Conservation (phyloP, 2,888 invertebrate genomes). For the Drosophila leonis region DNA sequence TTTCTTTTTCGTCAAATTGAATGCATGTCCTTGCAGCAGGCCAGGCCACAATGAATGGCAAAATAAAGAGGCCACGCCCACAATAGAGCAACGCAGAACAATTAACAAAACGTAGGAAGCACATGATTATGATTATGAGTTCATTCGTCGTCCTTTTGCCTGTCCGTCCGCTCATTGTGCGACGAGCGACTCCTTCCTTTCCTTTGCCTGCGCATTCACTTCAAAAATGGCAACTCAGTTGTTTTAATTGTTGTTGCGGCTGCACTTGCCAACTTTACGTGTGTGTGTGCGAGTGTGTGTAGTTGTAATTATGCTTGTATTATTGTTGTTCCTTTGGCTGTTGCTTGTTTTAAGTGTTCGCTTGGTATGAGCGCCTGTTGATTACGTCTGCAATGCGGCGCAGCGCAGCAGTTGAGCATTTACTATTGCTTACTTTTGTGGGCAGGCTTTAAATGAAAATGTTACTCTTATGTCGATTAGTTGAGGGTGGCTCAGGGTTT, state of each 20-base stretch:
- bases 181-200: conserved; percentile 36
- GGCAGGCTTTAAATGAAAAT: conserved; percentile 16
- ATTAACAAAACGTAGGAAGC: conserved; percentile 72
- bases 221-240: conserved; percentile 80
- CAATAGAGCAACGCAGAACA: conserved; percentile 39
- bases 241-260: conserved; percentile 74
- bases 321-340: conserved; percentile 36
- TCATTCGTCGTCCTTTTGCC: conserved; percentile 22
- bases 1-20: conserved; percentile 61
- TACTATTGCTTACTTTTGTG: conserved; percentile 35
- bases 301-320: conserved; percentile 56
- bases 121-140: conserved; percentile 79
- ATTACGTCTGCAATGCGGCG: conserved; percentile 48
- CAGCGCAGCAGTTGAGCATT: conserved; percentile 33
- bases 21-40: conserved; percentile 73
- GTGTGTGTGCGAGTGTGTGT: conserved; percentile 27
- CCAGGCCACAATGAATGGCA: conserved; percentile 70
- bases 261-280: conserved; percentile 38
- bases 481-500: not conserved
- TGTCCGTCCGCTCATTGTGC: conserved; percentile 34
- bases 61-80: conserved; percentile 67
- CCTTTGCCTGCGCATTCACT: conserved; percentile 55
- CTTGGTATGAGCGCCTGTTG: conserved; percentile 52
- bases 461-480: conserved; percentile 15
- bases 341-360: conserved; percentile 26